Base-by-base conservation (phyloP, 1,140 invertebrate genomes). In the Chionoecetes opilio region DNA sequence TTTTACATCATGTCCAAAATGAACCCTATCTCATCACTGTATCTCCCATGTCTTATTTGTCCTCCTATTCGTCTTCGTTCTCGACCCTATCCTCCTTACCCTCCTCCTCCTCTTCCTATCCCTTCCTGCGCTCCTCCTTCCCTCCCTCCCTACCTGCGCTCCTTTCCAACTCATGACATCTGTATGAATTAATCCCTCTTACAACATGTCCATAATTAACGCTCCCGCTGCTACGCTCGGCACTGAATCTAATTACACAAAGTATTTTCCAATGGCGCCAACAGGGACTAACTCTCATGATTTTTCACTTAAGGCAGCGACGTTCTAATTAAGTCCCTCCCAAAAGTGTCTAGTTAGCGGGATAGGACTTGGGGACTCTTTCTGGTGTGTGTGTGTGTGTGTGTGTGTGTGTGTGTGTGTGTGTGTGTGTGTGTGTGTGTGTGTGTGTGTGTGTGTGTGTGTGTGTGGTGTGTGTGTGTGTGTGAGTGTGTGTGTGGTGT, bases 321-420 rank as follows among this genome's bases (percentile, higher is more conserved):
- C 63, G 63, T 1, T 26, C 21, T 75, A 75, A 75, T 75, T 75
- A 75, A 75, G 63, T 75, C 63, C 26, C 21, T 75, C n/a, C 63
- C 63, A 17, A n/a, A 21, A 21, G 63, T 26, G 63, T 53, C 63
- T 6, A 5, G 63, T n/a, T 26, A 26, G 2, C 26, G 63, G 21
- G 63, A 75, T 26, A 26, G 21, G 21, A 26, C 63, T 17, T 26
- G n/a, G 63, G n/a, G 63, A 75, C 63, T n/a, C n/a, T n/a, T n/a
- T n/a, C n/a, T n/a, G n/a, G 53, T 9, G 53, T 63, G 9, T 63
- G 53, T 63, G 9, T 63, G 53, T 75, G 63, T 75, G 63, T 75
- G 63, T 75, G 63, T 75, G 63, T 75, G 63, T 75, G 63, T 75
- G 63, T 75, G 63, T 75, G 63, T 75, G 63, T 75, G 63, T 75